A percentile compares a stretch with the other conserved stretches of the same genome.
These are phyloP conservation scores for Diabrotica balteata DNA, from an alignment of 2,888 invertebrate species.

Conservation along the genomic window DNA sequence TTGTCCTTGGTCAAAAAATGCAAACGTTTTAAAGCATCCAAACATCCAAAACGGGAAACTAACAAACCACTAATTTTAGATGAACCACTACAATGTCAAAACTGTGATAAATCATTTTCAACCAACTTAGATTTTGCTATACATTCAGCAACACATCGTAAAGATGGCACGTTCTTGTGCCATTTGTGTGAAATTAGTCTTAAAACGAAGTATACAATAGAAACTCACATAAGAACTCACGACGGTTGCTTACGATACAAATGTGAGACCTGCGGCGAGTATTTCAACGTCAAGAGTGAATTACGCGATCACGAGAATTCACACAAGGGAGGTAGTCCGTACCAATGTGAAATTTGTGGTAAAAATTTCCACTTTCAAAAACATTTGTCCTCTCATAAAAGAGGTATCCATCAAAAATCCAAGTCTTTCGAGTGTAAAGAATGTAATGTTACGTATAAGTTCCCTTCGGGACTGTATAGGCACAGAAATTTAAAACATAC, in stretches of 20 bases:
- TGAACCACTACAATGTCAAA: conserved; percentile 62
- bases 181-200: conserved; percentile 51
- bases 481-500: conserved; percentile 47
- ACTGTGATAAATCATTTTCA: conserved; percentile 64
- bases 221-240: conserved; percentile 49
- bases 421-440: conserved; percentile 58
- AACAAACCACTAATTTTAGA: conserved; percentile 42
- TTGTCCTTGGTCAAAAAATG: no score
- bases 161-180: conserved; percentile 49
- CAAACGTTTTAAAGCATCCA: neutral
- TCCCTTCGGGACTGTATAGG: conserved; percentile 43
- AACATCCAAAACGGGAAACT: conserved; percentile 7
- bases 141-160: conserved; percentile 51
- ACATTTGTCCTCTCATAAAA: conserved; percentile 15
- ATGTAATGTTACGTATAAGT: conserved; percentile 58
- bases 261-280: conserved; percentile 60
- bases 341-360: conserved; percentile 61
- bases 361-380: conserved; percentile 28
- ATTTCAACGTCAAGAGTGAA: conserved; percentile 60
- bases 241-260: conserved; percentile 46
- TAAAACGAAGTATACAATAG: conserved; percentile 46
- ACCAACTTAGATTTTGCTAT: conserved; percentile 51
- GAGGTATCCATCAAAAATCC: conserved; percentile 14
- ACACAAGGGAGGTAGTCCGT: conserved; percentile 63
- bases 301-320: conserved; percentile 57